Evolutionary conservation across 2,113 vertebrate species (phyloP).

Genomic region (Bungarus multicinctus): DNA sequence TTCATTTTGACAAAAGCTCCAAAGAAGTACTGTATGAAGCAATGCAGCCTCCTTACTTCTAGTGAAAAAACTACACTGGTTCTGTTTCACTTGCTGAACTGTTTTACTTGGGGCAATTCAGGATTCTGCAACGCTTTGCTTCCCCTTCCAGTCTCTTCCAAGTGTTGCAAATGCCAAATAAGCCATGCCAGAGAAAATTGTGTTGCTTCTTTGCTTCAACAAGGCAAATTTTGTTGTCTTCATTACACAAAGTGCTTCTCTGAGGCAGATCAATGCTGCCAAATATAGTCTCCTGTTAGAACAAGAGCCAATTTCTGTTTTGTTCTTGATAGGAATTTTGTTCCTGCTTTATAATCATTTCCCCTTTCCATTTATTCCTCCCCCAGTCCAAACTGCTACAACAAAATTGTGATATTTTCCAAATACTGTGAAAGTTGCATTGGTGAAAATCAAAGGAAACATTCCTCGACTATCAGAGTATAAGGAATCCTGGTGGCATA

Average conservation of each 20-base stretch:
- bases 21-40: background rate
- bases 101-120: background rate
- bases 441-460: background rate
- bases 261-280: background rate
- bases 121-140: background rate
- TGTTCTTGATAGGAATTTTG: background rate
- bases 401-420: background rate
- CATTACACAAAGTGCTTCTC: background rate
- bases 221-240: background rate
- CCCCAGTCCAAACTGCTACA: background rate
- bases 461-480: background rate
- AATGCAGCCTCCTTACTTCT: background rate
- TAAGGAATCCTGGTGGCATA: background rate
- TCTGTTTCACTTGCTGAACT: background rate
- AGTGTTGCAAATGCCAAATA: background rate
- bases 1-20: background rate
- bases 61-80: background rate
- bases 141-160: background rate
- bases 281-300: background rate
- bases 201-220: background rate
- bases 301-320: background rate
- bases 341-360: background rate
- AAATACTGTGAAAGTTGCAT: no score
- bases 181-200: background rate
- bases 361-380: background rate